phyloP scores from a whole-genome alignment of 2,113 vertebrate genomes.

The Indicator maculatus region DNA sequence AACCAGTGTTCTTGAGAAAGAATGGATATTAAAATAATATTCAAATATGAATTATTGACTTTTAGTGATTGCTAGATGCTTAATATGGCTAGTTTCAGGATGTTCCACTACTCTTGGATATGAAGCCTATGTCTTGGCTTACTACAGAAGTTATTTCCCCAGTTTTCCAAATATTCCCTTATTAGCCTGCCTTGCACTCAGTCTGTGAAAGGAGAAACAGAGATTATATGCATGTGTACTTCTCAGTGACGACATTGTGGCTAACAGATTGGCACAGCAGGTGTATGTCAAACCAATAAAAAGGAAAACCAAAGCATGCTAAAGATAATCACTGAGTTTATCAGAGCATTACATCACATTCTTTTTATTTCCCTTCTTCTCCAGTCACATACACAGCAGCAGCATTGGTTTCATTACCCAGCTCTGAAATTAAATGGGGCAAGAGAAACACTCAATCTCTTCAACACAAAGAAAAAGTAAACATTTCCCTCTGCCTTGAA shows the following conservation, averaged over 20 bases:
- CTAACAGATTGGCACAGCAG: constrained; percentile 58
- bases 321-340: constrained; percentile 37
- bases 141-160: background rate
- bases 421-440: constrained; percentile 48
- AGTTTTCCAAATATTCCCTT: background rate
- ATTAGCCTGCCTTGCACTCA: background rate
- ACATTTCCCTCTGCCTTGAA: background rate
- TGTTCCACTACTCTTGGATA: background rate
- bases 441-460: background rate
- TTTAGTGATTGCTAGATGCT: too few relatives aligned
- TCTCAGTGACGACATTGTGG: background rate
- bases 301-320: constrained; percentile 4
- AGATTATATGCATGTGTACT: background rate
- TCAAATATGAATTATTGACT: too few relatives aligned
- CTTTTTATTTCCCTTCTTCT: constrained; percentile 5
- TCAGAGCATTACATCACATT: constrained; percentile 41
- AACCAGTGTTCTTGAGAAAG: too few relatives aligned
- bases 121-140: background rate
- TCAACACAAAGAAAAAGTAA: constrained; percentile 15
- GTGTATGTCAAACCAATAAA: constrained; percentile 27
- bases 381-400: background rate
- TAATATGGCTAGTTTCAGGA: too few relatives aligned
- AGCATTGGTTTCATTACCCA: constrained; percentile 11
- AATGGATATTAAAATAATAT: too few relatives aligned
- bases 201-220: background rate